These are phyloP conservation scores for Myiotriccus ornatus DNA, from an alignment of 2,797 vertebrate genomes.

Conservation along the genomic window DNA sequence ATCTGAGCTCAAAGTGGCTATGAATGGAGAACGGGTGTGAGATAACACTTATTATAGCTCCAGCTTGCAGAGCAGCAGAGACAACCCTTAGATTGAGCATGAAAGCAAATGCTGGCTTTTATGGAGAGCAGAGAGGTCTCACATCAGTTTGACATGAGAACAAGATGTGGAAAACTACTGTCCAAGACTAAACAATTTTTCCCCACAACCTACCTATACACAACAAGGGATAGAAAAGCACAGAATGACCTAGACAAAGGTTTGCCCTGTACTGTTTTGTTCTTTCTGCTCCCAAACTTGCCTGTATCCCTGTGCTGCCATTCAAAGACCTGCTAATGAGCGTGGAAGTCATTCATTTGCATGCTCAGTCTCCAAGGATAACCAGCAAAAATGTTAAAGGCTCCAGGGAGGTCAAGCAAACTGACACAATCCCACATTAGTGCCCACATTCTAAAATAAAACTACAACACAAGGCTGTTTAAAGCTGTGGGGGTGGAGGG, in stretches of 20 bases:
- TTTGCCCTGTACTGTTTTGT: neutral
- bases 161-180: neutral
- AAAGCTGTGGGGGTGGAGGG: neutral
- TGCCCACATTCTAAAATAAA: neutral
- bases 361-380: neutral
- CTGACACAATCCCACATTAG: neutral
- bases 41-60: neutral
- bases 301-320: neutral
- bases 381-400: neutral
- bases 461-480: neutral
- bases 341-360: neutral
- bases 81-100: neutral
- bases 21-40: neutral
- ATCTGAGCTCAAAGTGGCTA: neutral
- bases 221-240: neutral
- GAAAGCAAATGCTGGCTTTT: neutral
- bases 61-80: neutral
- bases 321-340: neutral
- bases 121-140: rapidly evolving
- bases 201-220: neutral
- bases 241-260: neutral
- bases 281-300: neutral
- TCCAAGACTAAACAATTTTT: neutral
- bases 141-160: neutral
- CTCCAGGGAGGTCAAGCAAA: neutral